Evolutionary conservation across 2,797 vertebrate species (phyloP).

Genomic region (Clangula hyemalis): DNA sequence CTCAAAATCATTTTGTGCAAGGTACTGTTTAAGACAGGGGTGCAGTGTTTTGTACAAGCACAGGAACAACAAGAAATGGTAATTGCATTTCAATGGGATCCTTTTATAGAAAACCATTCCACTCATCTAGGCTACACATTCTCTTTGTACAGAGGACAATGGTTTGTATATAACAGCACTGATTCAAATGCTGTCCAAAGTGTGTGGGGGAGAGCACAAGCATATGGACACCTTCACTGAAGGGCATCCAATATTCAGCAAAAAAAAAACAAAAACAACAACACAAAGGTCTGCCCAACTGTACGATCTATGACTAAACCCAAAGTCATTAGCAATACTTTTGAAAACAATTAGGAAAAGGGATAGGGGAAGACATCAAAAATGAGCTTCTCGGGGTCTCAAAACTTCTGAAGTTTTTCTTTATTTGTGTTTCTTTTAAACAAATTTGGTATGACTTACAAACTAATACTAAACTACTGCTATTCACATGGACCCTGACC

Average conservation of each 20-base stretch:
- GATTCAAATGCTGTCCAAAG: background rate
- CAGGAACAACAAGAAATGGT: background rate
- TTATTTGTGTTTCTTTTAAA: background rate
- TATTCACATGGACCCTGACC: background rate
- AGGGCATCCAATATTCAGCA: background rate
- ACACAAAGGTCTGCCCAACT: background rate
- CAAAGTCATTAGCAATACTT: background rate
- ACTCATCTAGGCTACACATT: background rate
- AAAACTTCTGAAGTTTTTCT: background rate
- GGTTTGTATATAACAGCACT: background rate
- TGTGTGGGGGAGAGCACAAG: background rate
- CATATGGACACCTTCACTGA: background rate
- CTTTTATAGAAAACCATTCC: background rate
- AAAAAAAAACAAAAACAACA: background rate
- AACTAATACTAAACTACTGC: background rate
- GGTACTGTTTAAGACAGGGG: background rate
- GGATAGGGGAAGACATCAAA: background rate
- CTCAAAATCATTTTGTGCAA: background rate
- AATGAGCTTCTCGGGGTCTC: background rate
- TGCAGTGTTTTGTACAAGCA: background rate
- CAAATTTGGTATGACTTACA: background rate
- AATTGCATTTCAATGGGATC: background rate
- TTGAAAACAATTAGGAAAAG: background rate
- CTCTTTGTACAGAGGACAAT: background rate
- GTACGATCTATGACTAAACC: background rate